These are phyloP conservation scores for Drosophila bocqueti DNA, from an alignment of 1,140 invertebrate species.

Conservation along the genomic window DNA sequence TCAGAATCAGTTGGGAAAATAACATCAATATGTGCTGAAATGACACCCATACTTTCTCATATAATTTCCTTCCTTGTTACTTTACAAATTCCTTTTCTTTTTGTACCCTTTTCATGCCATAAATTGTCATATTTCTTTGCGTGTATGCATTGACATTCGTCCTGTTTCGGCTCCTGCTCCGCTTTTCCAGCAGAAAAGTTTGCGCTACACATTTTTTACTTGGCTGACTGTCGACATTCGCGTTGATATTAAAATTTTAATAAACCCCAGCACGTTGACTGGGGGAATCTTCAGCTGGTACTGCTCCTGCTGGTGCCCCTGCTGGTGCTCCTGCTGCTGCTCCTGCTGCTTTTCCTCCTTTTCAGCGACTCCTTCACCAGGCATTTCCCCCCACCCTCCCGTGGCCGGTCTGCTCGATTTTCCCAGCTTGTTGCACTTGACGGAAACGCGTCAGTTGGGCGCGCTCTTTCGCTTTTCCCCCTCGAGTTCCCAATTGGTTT, in stretches of 20 bases:
- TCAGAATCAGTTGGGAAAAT: background rate
- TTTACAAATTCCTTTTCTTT: background rate
- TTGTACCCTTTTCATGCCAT: background rate
- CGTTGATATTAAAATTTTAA: constrained; percentile 84
- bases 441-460: constrained; percentile 77
- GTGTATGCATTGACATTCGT: constrained; percentile 74
- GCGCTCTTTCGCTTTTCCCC: constrained; percentile 23
- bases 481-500: constrained; percentile 49
- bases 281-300: constrained; percentile 54
- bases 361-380: constrained; percentile 2
- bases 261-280: constrained; percentile 75
- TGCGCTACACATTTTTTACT: constrained; percentile 77
- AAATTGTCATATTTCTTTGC: constrained; percentile 15
- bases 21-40: background rate
- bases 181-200: constrained; percentile 52
- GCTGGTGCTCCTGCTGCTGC: background rate
- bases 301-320: constrained; percentile 22
- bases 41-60: background rate
- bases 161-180: constrained; percentile 37
- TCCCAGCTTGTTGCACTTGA: constrained; percentile 78
- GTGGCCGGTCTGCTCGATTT: constrained; percentile 24
- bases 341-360: constrained; percentile 1
- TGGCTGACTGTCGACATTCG: constrained; percentile 74
- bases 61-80: no score
- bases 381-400: background rate